Base-by-base conservation (phyloP, 2,113 vertebrate genomes). In the Notarius lentiginosus region DNA sequence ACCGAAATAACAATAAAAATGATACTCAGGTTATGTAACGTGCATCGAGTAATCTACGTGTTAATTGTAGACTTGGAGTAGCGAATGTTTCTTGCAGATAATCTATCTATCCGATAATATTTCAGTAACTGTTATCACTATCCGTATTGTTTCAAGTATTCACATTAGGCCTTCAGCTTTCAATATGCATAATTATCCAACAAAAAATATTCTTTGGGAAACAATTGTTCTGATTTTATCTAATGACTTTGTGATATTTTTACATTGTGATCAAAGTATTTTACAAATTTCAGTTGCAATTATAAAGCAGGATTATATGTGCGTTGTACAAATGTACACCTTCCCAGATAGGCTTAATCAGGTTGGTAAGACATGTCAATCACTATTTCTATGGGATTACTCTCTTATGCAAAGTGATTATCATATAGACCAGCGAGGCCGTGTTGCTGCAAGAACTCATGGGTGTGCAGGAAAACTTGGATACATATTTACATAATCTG, bases 321-420 rank as follows among this genome's bases (percentile, higher is more conserved):
- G 11, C 60, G 12, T 34, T 24, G 60, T 53, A 84, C 87, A 79
- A 10, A 56, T 66, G 87, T n/a, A 56, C 70, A 84, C 7, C 83
- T 84, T 84, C 24, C 60, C 86, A 81, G 87, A 79, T 58, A 85
- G 82, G 83, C 92, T 91, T 88, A 41, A 93, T 82, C 61, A 34
- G 86, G 89, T 92, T 94, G 92, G 90, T 94, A 90, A 91, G 91
- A 89, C 90, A 91, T 49, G 63, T 94, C 92, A 92, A 56, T 92
- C 85, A 79, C 65, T 92, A 90, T 94, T 95, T 94, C 93, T 93
- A 94, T 85, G 87, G 94, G 94, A 94, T 94, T 95, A 95, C 68
- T 90, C 89, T 86, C 87, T 92, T 92, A 93, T 90, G 91, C 91
- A 91, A 61, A 86, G 90, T 93, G 92, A 91, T 88, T 89, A 87